Percentiles rank a stretch among this genome's conserved stretches.
phyloP scores from a whole-genome alignment of 1,140 invertebrate species.

The Bombus breviceps region DNA sequence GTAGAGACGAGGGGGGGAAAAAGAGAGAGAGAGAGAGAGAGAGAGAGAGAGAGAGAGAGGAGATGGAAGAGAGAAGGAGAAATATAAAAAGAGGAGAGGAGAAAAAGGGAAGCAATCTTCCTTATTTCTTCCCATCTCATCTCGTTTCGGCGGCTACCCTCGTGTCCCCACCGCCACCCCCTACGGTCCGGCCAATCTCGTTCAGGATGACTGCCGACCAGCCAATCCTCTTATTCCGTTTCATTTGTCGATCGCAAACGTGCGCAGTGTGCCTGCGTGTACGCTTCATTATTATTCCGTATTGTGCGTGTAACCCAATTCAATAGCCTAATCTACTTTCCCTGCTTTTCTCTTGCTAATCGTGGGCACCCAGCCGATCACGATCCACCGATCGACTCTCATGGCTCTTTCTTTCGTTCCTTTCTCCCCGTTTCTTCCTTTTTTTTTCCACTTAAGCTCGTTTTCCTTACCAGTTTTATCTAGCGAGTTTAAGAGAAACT shows the following conservation, averaged over 20 bases:
- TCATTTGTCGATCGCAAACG: slow-evolving; percentile 70
- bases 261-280: background rate
- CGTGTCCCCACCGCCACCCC: slow-evolving; percentile 36
- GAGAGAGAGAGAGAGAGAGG: background rate
- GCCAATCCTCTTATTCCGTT: slow-evolving; percentile 71
- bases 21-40: background rate
- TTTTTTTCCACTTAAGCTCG: background rate
- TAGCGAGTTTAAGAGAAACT: background rate
- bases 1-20: background rate
- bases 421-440: background rate
- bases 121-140: slow-evolving; percentile 45
- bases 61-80: background rate
- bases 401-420: background rate
- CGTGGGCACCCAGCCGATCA: background rate
- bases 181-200: slow-evolving; percentile 42
- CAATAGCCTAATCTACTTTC: slow-evolving; percentile 72
- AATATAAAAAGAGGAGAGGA: background rate
- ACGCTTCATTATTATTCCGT: slow-evolving; percentile 65
- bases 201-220: slow-evolving; percentile 40
- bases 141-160: slow-evolving; percentile 31
- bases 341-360: slow-evolving; percentile 52
- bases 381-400: slow-evolving; percentile 10
- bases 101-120: slow-evolving; percentile 42
- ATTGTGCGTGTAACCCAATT: slow-evolving; percentile 64
- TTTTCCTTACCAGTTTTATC: background rate